Conservation (phyloP, 2,113 vertebrate genomes). For the Thamnophis sirtalis region DNA sequence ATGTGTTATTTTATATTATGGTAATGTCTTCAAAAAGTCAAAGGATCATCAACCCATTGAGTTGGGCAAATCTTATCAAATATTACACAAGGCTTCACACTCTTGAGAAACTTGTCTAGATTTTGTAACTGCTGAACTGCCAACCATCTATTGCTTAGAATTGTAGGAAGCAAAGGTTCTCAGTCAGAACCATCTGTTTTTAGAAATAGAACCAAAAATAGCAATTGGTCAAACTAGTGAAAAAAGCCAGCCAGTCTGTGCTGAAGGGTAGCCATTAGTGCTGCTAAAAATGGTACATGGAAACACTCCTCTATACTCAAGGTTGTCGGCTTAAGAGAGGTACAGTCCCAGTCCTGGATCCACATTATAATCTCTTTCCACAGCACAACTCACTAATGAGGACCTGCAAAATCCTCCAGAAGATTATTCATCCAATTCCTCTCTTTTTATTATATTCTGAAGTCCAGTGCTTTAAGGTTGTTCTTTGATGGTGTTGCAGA, state of each 20-base stretch:
- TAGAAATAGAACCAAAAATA: constrained; percentile 68
- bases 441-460: constrained; percentile 14
- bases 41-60: not conserved
- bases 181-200: constrained; percentile 68
- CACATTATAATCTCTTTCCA: constrained; percentile 20
- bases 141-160: constrained; percentile 63
- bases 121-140: constrained; percentile 45
- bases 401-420: constrained; percentile 18
- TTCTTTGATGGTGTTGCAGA: constrained; percentile 27
- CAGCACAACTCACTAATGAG: not conserved
- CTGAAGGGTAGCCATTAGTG: constrained; percentile 39
- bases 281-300: constrained; percentile 18
- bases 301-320: not conserved
- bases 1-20: not conserved
- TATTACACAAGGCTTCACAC: constrained; percentile 29
- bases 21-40: not conserved
- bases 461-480: constrained; percentile 29
- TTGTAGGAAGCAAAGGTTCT: constrained; percentile 51
- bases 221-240: constrained; percentile 47
- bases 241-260: constrained; percentile 51
- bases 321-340: constrained; percentile 13
- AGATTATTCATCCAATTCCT: not conserved
- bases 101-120: constrained; percentile 37
- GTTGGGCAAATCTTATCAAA: not conserved
- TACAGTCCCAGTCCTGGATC: constrained; percentile 5